Percentiles rank a stretch among this genome's conserved stretches.
Evolutionary conservation across 2,888 invertebrate species (phyloP).

Genomic region (Thereva nobilitata): DNA sequence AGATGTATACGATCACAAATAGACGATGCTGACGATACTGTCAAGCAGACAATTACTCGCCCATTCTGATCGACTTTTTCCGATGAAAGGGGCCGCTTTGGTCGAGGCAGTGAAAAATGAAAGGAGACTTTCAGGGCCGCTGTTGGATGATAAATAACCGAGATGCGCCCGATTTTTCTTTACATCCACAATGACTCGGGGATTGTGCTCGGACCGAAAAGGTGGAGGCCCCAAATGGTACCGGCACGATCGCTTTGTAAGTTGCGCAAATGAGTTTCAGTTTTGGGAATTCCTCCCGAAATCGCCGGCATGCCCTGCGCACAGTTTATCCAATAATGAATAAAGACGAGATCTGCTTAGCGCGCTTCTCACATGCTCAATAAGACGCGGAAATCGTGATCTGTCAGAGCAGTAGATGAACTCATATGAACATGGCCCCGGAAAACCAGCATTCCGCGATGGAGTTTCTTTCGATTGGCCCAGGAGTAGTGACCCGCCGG

Average conservation of each 20-base stretch:
- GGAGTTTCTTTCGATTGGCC: constrained; percentile 16
- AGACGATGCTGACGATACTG: constrained; percentile 35
- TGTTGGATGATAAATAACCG: constrained; percentile 17
- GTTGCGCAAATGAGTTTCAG: constrained; percentile 25
- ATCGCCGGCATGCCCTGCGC: neutral
- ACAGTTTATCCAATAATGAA: neutral
- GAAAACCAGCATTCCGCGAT: constrained; percentile 15
- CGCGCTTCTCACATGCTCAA: constrained; percentile 21
- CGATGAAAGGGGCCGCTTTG: constrained; percentile 24
- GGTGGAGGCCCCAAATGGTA: constrained; percentile 18
- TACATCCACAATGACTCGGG: constrained; percentile 29
- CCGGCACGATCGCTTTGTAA: constrained; percentile 24
- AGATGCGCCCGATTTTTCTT: constrained; percentile 33
- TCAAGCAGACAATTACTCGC: constrained; percentile 32
- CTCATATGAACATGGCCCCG: constrained; percentile 28
- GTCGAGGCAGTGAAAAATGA: constrained; percentile 29
- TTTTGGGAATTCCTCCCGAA: constrained; percentile 19
- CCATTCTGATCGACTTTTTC: constrained; percentile 34
- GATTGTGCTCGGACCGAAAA: constrained; percentile 6
- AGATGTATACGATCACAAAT: constrained; percentile 19
- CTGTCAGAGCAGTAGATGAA: constrained; percentile 17
- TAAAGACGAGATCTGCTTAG: neutral
- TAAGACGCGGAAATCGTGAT: constrained; percentile 20
- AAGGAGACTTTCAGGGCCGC: constrained; percentile 5
- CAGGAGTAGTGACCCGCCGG: constrained; percentile 8